Percentiles rank a stretch among this genome's conserved stretches.
phyloP scores from a whole-genome alignment of 53 echinoderm and acorn worm species.

The Stichopus horrens region DNA sequence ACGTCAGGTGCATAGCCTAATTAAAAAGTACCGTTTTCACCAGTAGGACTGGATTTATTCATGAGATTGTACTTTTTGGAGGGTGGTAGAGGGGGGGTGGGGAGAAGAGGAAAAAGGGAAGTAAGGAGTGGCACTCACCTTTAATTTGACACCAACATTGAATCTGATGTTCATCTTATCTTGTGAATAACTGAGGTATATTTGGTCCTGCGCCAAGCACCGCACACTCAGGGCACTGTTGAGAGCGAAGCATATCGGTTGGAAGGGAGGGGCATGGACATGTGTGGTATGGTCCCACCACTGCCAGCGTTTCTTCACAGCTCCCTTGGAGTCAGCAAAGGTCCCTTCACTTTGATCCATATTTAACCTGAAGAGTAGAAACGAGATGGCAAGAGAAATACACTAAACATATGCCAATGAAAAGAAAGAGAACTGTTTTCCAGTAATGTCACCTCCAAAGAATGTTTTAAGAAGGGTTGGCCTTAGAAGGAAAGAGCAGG shows the following conservation, averaged over 20 bases:
- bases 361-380: slow-evolving; percentile 69
- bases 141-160: slow-evolving; percentile 87
- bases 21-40: too few species aligned
- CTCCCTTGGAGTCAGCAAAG: slow-evolving; percentile 71
- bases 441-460: neutral
- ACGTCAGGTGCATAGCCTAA: too few species aligned
- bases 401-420: too few species aligned
- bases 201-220: slow-evolving; percentile 90
- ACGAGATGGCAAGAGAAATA: neutral
- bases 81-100: neutral
- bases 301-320: slow-evolving; percentile 88
- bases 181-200: slow-evolving; percentile 72
- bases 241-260: slow-evolving; percentile 93
- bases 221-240: slow-evolving; percentile 79
- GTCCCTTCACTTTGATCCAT: slow-evolving; percentile 79
- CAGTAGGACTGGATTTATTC: too few species aligned
- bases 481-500: too few species aligned
- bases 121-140: slow-evolving; percentile 53
- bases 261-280: slow-evolving; percentile 94
- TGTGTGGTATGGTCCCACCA: slow-evolving; percentile 87
- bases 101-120: neutral
- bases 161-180: slow-evolving; percentile 74
- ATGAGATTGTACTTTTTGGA: neutral
- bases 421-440: neutral
- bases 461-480: neutral